These are phyloP conservation scores for Caerostris darwini DNA, from an alignment of 1,140 invertebrate genomes.

Conservation along the genomic window DNA sequence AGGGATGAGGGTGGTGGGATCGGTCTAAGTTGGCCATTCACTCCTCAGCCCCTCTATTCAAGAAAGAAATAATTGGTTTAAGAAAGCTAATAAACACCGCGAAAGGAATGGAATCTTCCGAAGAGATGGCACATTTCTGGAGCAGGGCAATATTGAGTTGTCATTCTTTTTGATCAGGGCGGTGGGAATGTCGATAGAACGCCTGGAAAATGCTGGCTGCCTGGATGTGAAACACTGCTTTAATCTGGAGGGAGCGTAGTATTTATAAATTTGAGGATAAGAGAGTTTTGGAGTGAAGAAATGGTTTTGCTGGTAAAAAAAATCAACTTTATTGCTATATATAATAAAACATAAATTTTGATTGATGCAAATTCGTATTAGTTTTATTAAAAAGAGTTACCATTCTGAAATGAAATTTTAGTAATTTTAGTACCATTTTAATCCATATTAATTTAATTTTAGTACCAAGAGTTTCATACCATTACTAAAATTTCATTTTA, in stretches of 20 bases:
- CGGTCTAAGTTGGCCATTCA: slow-evolving; percentile 8
- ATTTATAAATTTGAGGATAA: not conserved
- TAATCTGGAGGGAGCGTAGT: not conserved
- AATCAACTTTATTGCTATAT: too few species aligned
- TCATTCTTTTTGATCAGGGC: slow-evolving; percentile 26
- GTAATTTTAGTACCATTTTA: too few species aligned
- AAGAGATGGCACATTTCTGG: not conserved
- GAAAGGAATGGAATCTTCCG: not conserved
- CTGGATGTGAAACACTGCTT: not conserved
- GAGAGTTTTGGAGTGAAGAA: too few species aligned
- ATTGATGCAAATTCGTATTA: too few species aligned
- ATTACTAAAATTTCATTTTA: too few species aligned
- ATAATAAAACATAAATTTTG: too few species aligned
- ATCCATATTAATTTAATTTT: too few species aligned
- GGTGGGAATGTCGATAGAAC: not conserved
- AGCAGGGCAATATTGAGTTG: slow-evolving; percentile 34
- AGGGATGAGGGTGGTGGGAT: not conserved
- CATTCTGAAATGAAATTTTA: too few species aligned
- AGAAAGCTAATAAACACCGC: slow-evolving; percentile 60
- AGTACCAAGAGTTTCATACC: too few species aligned
- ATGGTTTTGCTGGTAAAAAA: too few species aligned
- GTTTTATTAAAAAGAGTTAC: too few species aligned
- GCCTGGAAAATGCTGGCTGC: not conserved
- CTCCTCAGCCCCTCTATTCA: not conserved
- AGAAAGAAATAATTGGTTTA: slow-evolving; percentile 12